phyloP scores from a whole-genome alignment of 2,797 vertebrate species.

The Notoglanidium macrostoma region DNA sequence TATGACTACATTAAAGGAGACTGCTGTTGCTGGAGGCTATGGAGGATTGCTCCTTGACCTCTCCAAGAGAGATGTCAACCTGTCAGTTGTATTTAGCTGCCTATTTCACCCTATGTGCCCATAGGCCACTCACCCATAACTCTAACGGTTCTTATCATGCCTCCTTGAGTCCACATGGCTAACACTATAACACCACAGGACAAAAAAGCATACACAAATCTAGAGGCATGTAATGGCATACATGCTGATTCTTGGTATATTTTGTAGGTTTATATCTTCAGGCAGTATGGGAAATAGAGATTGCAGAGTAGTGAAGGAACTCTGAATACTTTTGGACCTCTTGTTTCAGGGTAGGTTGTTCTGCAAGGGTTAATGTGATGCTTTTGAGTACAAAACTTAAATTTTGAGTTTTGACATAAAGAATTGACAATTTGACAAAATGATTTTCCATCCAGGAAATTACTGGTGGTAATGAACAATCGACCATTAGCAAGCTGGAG shows the following conservation, averaged over 20 bases:
- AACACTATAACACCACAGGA: slow-evolving; percentile 50
- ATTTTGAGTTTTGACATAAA: not conserved
- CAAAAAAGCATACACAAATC: slow-evolving; percentile 54
- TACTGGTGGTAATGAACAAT: not conserved
- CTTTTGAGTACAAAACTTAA: not conserved
- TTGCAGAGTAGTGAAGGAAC: not conserved
- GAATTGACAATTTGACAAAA: not conserved
- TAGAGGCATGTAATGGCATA: not conserved
- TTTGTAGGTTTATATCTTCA: slow-evolving; percentile 6
- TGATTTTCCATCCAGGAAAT: not conserved
- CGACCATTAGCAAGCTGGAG: not conserved
- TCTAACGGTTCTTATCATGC: slow-evolving; percentile 59
- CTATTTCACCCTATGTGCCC: slow-evolving; percentile 54
- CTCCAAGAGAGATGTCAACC: slow-evolving; percentile 60
- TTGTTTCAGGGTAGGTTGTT: not conserved
- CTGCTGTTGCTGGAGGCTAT: slow-evolving; percentile 37
- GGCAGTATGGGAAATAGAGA: not conserved
- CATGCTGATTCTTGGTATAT: not conserved
- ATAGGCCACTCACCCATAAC: slow-evolving; percentile 58
- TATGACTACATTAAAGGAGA: slow-evolving; percentile 45
- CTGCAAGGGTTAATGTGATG: not conserved
- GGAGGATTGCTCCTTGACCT: slow-evolving; percentile 42
- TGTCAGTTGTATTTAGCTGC: slow-evolving; percentile 62
- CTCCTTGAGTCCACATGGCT: slow-evolving; percentile 58
- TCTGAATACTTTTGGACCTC: not conserved